Evolutionary conservation across 2,113 vertebrate genomes (phyloP), one percentile per base, ranked within the genome.

Genomic region (Limnothrissa miodon): DNA sequence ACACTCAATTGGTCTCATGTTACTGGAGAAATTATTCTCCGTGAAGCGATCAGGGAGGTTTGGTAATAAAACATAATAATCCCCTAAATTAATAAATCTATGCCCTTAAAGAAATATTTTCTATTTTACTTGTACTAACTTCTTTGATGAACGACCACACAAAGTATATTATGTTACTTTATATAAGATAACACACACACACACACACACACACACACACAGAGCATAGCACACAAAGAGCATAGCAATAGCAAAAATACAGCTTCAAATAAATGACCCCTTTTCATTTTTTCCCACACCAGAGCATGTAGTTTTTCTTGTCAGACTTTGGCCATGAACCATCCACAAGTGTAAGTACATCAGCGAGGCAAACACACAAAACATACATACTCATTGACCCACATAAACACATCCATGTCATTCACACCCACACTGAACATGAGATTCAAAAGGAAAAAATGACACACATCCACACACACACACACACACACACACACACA

Each of bases 401-500:
- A 59, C 74, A n/a, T 13, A 62, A 33, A 33, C 78, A 42, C 44
- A 15, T 29, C 78, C 17, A 1, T 6, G 36, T n/a, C 25, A 10
- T 25, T 25, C 59, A 29, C 59, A 29, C 59, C 21, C n/a, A 62
- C 56, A 23, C 56, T 25, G 53, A 56, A 56, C 21, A 23, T 23
- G 8, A 4, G 23, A 62, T 62, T 25, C 6, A 66, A 66, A 66
- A 66, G 4, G 25, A n/a, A 62, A 62, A 62, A 62, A 10, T 7
- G 23, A 25, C n/a, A 62, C 56, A 62, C 56, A 59, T 2, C 23
- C 21, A 62, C 56, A 62, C 56, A 1, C 23, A 74, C n/a, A 45
- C 62, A 81, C 29, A 45, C 19, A 42, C 45, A 59, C 46, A 79
- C 83, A 80, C 45, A 81, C 51, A 79, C n/a, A 85, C 48, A 39